Conservation (phyloP, 2,888 invertebrate species). For the Xiphydria camelus region DNA sequence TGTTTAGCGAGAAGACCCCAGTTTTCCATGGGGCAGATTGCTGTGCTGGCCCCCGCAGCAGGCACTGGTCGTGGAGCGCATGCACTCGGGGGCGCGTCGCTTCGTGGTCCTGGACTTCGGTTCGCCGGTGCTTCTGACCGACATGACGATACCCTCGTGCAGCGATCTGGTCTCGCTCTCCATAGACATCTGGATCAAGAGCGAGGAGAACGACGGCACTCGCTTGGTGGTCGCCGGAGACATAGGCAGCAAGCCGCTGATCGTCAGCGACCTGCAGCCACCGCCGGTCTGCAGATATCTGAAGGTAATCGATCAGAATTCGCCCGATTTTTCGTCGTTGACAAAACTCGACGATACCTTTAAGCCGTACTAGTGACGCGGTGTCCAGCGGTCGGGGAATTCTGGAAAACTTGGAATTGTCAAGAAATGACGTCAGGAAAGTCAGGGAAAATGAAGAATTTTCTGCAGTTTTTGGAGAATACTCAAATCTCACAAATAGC, state of each 20-base stretch:
- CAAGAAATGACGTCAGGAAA: no score
- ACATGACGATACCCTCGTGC: conserved; percentile 80
- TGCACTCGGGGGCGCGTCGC: conserved; percentile 92
- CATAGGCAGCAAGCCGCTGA: conserved; percentile 82
- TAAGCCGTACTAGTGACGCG: no score
- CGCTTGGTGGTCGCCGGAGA: conserved; percentile 84
- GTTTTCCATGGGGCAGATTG: conserved; percentile 75
- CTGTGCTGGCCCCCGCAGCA: conserved; percentile 82
- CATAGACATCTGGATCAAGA: conserved; percentile 87
- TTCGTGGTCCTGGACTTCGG: conserved; percentile 93
- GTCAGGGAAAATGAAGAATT: no score
- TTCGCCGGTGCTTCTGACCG: conserved; percentile 81
- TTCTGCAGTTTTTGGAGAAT: no score
- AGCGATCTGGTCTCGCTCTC: conserved; percentile 82
- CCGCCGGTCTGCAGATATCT: conserved; percentile 86
- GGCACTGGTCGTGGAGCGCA: conserved; percentile 85
- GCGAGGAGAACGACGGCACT: conserved; percentile 84
- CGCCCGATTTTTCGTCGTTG: no score
- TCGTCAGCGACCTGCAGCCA: conserved; percentile 87
- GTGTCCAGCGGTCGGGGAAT: no score
- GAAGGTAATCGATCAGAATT: conserved; percentile 66
- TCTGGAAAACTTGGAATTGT: no score
- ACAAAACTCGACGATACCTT: no score
- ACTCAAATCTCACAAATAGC: no score
- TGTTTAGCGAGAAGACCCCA: conserved; percentile 51